Evolutionary conservation across 2,797 vertebrate species (phyloP).

Genomic region (Phataginus tetradactyla): DNA sequence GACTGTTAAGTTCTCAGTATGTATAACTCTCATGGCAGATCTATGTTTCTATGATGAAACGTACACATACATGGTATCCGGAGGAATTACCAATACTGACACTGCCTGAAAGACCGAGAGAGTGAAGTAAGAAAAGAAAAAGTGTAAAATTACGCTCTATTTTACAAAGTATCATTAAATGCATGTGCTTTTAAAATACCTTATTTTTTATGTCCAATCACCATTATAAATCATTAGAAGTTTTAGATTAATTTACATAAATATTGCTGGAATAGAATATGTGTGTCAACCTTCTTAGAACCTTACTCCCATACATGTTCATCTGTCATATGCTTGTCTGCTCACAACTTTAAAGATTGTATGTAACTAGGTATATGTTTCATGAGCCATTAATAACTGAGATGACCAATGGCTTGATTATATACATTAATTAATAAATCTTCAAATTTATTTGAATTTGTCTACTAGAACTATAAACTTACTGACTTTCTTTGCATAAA

Average conservation of each 20-base stretch:
- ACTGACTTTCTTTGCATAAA: background rate
- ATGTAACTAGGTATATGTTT: background rate
- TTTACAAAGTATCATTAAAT: background rate
- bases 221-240: background rate
- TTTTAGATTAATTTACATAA: conserved; percentile 18
- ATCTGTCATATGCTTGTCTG: background rate
- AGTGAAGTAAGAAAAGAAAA: background rate
- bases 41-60: background rate
- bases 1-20: background rate
- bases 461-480: background rate
- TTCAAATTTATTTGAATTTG: background rate
- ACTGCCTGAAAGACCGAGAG: background rate
- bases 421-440: background rate
- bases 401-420: background rate
- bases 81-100: background rate
- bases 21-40: background rate
- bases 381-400: background rate
- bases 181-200: background rate
- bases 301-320: background rate
- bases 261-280: background rate
- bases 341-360: background rate
- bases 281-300: background rate
- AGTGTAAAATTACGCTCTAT: background rate
- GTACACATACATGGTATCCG: background rate
- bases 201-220: background rate